phyloP scores from a whole-genome alignment of 2,888 invertebrate genomes.

The Campaea margaritaria region DNA sequence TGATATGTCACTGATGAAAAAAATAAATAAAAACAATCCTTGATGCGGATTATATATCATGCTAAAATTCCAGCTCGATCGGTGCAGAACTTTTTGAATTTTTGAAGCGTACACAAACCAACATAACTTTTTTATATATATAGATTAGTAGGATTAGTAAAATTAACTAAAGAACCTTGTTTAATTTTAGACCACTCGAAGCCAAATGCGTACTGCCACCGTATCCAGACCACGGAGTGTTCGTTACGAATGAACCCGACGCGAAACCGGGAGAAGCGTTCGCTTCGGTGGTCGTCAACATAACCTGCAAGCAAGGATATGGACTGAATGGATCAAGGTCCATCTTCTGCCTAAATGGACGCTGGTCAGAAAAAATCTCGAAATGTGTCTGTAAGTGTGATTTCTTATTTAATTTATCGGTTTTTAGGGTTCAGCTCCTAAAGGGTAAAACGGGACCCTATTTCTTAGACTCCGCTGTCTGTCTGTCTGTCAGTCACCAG shows the following conservation, averaged over 20 bases:
- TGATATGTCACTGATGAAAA: no score
- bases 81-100: no score
- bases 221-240: conserved; percentile 59
- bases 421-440: not conserved
- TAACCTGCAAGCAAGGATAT: conserved; percentile 61
- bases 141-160: no score
- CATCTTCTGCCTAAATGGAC: conserved; percentile 56
- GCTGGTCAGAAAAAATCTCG: conserved; percentile 52
- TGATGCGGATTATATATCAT: no score
- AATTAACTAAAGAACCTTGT: no score
- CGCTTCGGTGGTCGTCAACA: conserved; percentile 50
- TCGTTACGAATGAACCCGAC: conserved; percentile 49
- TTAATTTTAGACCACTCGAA: conserved; percentile 15
- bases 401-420: not conserved
- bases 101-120: no score
- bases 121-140: no score
- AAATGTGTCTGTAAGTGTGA: conserved; percentile 49
- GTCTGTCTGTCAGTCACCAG: no score
- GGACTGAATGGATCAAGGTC: conserved; percentile 43
- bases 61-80: no score
- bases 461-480: not conserved
- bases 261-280: conserved; percentile 56
- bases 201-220: conserved; percentile 61
- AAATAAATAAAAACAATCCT: no score
- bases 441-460: no score